A percentile compares a stretch with the other conserved stretches of the same genome.
Conservation (phyloP, 1,140 invertebrate genomes). For the Lepidurus arcticus region DNA sequence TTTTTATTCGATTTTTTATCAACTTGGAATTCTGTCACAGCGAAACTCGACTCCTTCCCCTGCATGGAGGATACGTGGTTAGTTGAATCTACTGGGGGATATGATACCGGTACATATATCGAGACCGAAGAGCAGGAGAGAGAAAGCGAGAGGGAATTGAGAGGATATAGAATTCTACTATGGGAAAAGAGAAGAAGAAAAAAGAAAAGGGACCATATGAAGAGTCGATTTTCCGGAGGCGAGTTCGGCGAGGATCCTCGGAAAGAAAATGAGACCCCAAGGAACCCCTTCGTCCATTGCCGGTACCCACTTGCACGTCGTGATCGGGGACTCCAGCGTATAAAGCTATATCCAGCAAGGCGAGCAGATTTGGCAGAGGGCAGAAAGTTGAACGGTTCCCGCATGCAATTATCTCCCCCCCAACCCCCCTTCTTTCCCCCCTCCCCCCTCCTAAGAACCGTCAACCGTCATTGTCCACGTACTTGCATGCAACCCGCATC, state of each 20-base stretch:
- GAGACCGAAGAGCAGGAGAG: no score
- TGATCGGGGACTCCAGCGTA: neutral
- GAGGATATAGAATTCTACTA: neutral
- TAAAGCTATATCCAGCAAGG: no score
- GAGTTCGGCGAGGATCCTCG: neutral
- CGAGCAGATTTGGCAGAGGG: neutral
- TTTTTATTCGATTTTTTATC: no score
- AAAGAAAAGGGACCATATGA: neutral
- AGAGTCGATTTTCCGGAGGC: constrained; percentile 7
- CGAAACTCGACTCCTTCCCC: no score
- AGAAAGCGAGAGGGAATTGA: neutral
- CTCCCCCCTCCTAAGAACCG: neutral
- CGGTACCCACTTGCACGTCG: neutral
- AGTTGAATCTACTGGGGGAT: no score
- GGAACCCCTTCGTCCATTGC: neutral
- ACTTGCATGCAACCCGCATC: neutral
- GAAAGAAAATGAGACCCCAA: neutral
- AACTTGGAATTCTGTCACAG: no score
- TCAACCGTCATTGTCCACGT: neutral
- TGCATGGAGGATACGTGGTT: no score
- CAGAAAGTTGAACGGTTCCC: neutral
- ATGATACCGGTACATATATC: no score
- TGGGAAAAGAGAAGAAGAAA: neutral
- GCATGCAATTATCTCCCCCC: neutral
- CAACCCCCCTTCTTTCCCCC: neutral